Evolutionary conservation across 2,113 vertebrate genomes (phyloP), one percentile per base, ranked within the genome.

Genomic region (Phaethon lepturus): DNA sequence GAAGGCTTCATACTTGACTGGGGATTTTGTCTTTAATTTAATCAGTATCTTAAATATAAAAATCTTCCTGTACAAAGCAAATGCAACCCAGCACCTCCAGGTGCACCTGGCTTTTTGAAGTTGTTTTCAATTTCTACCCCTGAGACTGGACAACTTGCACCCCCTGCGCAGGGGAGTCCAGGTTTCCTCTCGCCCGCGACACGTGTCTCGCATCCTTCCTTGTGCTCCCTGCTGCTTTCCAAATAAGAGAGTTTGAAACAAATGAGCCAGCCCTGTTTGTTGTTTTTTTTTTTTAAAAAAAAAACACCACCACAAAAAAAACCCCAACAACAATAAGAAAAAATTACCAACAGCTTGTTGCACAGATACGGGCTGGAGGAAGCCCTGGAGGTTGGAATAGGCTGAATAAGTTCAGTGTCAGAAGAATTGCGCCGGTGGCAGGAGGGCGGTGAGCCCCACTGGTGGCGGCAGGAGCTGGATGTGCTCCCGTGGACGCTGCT

Each of bases 401-500:
- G 2, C 7, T 0, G 1, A 25, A 8, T 4, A 25, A 20, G 22
- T 15, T 44, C 8, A 17, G 13, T 2, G 2, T 28, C 26, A 12
- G 59, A 28, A 45, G 56, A 24, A 10, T 18, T 2, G 33, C 17
- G 45, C 55, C 1, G 0, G 47, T 24, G 77, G 62, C 84, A 12
- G 13, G 52, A 17, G 44, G 23, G 24, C 2, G 7, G 26, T 6
- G 6, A 40, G 60, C 38, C 38, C 45, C 13, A 29, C n/a, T 1
- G 6, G 20, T 8, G 0, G 29, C 7, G 0, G 19, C 28, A 4
- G 33, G 50, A 6, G 16, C 20, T 1, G 2, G 16, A 3, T 2
- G 9, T 2, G 3, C 12, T 45, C 17, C 56, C 14, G 0, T 1
- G 67, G 66, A 2, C 1, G 3, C 13, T 2, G 13, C 29, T 3